A percentile compares a stretch with the other conserved stretches of the same genome.
Evolutionary conservation across 2,797 vertebrate species (phyloP).

Genomic region (Scyliorhinus canicula): DNA sequence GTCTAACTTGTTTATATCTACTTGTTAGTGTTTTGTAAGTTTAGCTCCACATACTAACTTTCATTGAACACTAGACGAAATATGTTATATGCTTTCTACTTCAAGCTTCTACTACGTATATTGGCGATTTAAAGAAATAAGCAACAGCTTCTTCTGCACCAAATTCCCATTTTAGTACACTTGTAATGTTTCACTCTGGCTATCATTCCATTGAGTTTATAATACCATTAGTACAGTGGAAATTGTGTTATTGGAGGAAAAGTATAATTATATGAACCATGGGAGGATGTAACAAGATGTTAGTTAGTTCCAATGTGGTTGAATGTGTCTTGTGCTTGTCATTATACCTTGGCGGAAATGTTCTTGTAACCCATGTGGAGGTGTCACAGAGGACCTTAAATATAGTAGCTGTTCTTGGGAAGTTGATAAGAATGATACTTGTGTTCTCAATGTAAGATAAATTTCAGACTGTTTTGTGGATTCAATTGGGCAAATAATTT

Average conservation of each 20-base stretch:
- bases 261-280: not conserved
- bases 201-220: not conserved
- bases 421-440: not conserved
- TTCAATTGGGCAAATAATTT: not conserved
- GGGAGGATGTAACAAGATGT: not conserved
- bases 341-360: not conserved
- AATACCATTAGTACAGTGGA: not conserved
- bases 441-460: not conserved
- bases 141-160: too few relatives aligned
- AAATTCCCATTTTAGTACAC: too few relatives aligned
- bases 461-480: not conserved
- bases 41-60: too few relatives aligned
- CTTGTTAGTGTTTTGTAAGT: too few relatives aligned
- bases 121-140: too few relatives aligned
- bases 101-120: too few relatives aligned
- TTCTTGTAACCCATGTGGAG: not conserved
- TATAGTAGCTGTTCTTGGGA: not conserved
- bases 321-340: not conserved
- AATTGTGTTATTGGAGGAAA: not conserved
- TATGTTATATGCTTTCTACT: too few relatives aligned
- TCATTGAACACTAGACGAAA: too few relatives aligned
- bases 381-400: not conserved
- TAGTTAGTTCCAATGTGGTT: not conserved
- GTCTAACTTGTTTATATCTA: too few relatives aligned
- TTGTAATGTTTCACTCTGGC: too few relatives aligned